These are phyloP conservation scores for Araneus ventricosus DNA, from an alignment of 1,140 invertebrate genomes.

Conservation along the genomic window DNA sequence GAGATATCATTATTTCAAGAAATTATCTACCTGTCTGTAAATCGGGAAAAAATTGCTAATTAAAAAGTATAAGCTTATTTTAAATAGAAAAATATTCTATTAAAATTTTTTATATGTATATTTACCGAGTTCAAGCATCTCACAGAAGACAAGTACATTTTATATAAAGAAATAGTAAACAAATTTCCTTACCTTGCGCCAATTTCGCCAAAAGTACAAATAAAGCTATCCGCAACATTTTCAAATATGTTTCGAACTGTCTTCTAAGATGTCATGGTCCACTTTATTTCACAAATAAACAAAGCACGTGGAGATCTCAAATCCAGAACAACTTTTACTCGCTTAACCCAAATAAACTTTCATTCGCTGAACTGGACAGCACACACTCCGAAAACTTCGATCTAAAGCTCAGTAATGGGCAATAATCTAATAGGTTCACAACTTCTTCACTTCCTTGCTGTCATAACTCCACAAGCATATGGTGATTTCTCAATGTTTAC, in stretches of 20 bases:
- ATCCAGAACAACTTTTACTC: neutral
- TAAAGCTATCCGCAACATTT: conserved; percentile 19
- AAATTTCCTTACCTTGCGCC: neutral
- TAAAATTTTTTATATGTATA: too few relatives aligned
- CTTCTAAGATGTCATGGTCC: conserved; percentile 1
- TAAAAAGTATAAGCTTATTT: too few relatives aligned
- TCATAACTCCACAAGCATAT: neutral
- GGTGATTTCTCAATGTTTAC: neutral
- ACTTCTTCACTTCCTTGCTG: neutral
- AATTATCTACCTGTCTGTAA: too few relatives aligned
- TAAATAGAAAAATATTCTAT: too few relatives aligned
- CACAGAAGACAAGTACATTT: neutral
- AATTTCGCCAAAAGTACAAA: neutral
- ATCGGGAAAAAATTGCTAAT: too few relatives aligned
- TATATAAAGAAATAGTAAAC: neutral
- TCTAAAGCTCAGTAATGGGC: too few relatives aligned
- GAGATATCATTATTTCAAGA: too few relatives aligned
- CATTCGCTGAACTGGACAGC: neutral
- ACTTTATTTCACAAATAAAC: neutral
- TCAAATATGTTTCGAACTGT: neutral
- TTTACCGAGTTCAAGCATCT: too few relatives aligned
- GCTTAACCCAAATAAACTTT: neutral
- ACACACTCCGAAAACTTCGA: neutral
- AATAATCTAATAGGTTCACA: too few relatives aligned
- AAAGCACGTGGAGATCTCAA: conserved; percentile 14